These are phyloP conservation scores for Hyposmocoma kahamanoa DNA, from an alignment of 1,140 invertebrate species.

Conservation along the genomic window DNA sequence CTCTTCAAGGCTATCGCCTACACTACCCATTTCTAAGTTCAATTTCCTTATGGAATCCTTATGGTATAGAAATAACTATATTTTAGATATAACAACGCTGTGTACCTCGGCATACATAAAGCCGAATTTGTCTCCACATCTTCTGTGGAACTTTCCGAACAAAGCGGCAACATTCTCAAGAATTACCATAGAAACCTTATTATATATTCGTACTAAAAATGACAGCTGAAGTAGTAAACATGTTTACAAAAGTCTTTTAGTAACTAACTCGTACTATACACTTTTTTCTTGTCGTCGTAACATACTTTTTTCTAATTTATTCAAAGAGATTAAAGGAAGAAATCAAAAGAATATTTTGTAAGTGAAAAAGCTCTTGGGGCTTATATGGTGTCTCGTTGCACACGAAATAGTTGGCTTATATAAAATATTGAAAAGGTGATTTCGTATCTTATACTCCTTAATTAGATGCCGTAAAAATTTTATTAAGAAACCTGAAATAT, in stretches of 20 bases:
- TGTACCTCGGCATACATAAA: slow-evolving; percentile 59
- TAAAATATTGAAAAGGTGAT: too few species aligned
- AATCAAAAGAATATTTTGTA: not conserved
- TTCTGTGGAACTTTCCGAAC: slow-evolving; percentile 50
- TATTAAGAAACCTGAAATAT: too few species aligned
- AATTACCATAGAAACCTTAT: slow-evolving; percentile 52
- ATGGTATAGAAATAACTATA: slow-evolving; percentile 45
- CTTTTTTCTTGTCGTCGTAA: too few species aligned
- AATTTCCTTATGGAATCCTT: slow-evolving; percentile 57
- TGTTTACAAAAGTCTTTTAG: slow-evolving; percentile 43
- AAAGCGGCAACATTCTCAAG: slow-evolving; percentile 57
- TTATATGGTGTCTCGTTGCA: too few species aligned
- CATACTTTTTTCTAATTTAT: too few species aligned
- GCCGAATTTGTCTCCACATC: slow-evolving; percentile 59
- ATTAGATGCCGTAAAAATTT: too few species aligned
- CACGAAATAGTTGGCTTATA: too few species aligned
- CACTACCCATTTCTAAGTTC: slow-evolving; percentile 47
- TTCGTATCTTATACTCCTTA: too few species aligned
- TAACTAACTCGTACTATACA: slow-evolving; percentile 16
- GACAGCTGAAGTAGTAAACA: slow-evolving; percentile 44
- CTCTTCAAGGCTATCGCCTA: slow-evolving; percentile 46
- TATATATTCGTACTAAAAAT: slow-evolving; percentile 46
- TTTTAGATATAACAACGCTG: slow-evolving; percentile 59
- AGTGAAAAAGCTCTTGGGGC: not conserved
- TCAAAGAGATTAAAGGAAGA: not conserved